phyloP scores from a whole-genome alignment of 1,140 invertebrate genomes.

The Thaumetopoea pityocampa region DNA sequence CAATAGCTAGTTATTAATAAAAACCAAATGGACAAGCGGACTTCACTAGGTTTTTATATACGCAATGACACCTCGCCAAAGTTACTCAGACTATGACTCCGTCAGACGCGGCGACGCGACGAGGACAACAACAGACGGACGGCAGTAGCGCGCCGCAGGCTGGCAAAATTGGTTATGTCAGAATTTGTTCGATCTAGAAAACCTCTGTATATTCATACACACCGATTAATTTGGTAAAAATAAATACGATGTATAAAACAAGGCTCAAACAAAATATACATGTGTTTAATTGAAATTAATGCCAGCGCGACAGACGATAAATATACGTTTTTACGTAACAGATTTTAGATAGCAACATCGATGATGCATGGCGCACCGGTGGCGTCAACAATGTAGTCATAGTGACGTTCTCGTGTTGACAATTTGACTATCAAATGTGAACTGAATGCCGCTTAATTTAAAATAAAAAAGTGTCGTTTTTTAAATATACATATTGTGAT shows the following conservation, averaged over 20 bases:
- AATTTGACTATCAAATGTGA: conserved; percentile 45
- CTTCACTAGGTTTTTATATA: conserved; percentile 45
- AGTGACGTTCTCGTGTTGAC: conserved; percentile 65
- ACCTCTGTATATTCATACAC: conserved; percentile 5
- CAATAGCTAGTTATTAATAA: conserved; percentile 23
- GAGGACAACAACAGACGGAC: too few species aligned
- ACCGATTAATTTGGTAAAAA: conserved; percentile 10
- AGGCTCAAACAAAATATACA: conserved; percentile 32
- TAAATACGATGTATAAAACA: conserved; percentile 48
- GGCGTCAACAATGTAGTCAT: conserved; percentile 73
- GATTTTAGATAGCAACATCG: conserved; percentile 33
- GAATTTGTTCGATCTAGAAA: background rate
- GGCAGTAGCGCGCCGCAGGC: conserved; percentile 53
- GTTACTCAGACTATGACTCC: too few species aligned
- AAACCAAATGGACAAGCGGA: conserved; percentile 8
- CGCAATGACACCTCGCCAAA: conserved; percentile 49
- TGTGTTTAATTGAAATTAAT: too few species aligned
- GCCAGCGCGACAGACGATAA: too few species aligned
- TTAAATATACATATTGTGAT: conserved; percentile 25
- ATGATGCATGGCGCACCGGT: conserved; percentile 50
- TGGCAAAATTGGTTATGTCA: conserved; percentile 14
- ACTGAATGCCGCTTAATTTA: too few species aligned
- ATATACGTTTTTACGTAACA: conserved; percentile 26
- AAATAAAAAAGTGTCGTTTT: conserved; percentile 26
- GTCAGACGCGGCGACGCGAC: too few species aligned